A percentile compares a stretch with the other conserved stretches of the same genome.
Conservation (phyloP, 1,140 invertebrate species). For the Aphaenogaster ashmeadi region DNA sequence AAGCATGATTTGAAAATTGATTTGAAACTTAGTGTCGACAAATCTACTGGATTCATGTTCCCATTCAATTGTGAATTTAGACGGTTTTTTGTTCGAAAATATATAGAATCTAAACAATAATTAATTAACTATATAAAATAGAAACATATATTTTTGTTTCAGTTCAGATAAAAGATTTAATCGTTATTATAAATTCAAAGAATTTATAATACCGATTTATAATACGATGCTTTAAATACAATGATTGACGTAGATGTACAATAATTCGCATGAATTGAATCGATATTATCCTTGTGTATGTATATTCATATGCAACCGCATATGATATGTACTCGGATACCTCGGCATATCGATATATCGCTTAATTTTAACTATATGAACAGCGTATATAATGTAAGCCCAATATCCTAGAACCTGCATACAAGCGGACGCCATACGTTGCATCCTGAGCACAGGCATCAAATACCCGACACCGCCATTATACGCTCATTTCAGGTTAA, state of each 20-base stretch:
- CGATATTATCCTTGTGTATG: constrained; percentile 16
- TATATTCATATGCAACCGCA: constrained; percentile 5
- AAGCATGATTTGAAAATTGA: not conserved
- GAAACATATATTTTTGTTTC: not conserved
- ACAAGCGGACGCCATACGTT: constrained; percentile 68
- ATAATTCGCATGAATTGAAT: constrained; percentile 4
- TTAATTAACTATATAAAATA: not conserved
- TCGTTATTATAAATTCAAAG: not conserved
- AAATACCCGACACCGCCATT: constrained; percentile 76
- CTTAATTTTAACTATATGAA: constrained; percentile 74
- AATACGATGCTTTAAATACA: not conserved
- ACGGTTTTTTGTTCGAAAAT: not conserved
- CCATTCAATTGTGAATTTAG: not conserved
- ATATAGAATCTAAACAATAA: not conserved
- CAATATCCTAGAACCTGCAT: constrained; percentile 70
- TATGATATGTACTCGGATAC: not conserved
- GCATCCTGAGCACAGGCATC: constrained; percentile 69
- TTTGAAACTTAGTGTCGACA: not conserved
- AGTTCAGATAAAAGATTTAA: not conserved
- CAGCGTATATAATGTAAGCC: constrained; percentile 72
- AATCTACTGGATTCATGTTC: not conserved
- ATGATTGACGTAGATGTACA: constrained; percentile 5
- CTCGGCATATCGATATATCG: constrained; percentile 73
- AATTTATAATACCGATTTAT: not conserved
- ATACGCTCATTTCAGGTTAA: constrained; percentile 78